These are phyloP conservation scores for Halcyon leucocephala DNA, from an alignment of 2,797 vertebrate genomes.

Conservation along the genomic window DNA sequence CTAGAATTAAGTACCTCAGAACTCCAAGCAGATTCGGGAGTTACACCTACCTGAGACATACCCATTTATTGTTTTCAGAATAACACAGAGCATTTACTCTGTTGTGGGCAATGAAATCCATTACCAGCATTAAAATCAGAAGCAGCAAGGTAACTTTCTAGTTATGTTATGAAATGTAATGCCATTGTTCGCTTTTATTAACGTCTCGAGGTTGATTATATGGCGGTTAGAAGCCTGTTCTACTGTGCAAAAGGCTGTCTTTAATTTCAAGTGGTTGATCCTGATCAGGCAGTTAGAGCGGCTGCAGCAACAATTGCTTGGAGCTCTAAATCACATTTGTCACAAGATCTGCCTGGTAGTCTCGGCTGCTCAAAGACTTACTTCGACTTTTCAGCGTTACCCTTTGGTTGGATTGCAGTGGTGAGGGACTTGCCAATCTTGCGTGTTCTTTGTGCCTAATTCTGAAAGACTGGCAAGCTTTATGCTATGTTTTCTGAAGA, in stretches of 20 bases:
- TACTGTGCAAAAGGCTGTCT: constrained; percentile 12
- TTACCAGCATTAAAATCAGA: background rate
- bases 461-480: constrained; percentile 70
- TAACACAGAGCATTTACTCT: background rate
- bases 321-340: constrained; percentile 34
- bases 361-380: constrained; percentile 33
- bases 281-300: constrained; percentile 28
- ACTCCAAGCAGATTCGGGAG: background rate
- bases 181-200: constrained; percentile 21
- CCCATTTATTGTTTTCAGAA: background rate
- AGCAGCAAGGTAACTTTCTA: constrained; percentile 51
- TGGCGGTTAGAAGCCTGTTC: constrained; percentile 6
- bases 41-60: background rate
- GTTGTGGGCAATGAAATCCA: background rate
- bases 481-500: constrained; percentile 70
- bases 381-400: background rate
- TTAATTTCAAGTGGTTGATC: constrained; percentile 41
- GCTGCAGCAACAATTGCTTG: background rate
- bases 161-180: constrained; percentile 24
- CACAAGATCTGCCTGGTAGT: constrained; percentile 14
- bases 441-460: constrained; percentile 64
- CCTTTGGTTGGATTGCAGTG: constrained; percentile 35
- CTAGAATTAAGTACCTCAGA: background rate
- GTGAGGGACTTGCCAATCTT: constrained; percentile 45
- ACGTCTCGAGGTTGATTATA: constrained; percentile 6